phyloP scores from a whole-genome alignment of 2,797 vertebrate genomes.

The Triplophysa bombifrons region DNA sequence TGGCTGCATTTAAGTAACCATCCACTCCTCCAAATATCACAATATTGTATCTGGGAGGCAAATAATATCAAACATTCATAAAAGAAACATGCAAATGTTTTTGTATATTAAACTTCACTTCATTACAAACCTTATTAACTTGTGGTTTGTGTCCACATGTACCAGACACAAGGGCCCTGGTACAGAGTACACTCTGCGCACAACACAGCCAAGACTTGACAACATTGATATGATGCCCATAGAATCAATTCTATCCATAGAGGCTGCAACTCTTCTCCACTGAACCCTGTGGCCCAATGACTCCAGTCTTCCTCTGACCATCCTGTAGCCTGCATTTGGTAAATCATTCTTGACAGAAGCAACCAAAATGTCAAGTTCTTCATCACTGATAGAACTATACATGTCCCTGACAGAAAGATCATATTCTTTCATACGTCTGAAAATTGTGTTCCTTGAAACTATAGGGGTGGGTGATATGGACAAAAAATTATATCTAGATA shows the following conservation, averaged over 20 bases:
- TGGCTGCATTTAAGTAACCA: no score
- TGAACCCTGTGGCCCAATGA: neutral
- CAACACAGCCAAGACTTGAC: slow-evolving; percentile 10
- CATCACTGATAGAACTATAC: slow-evolving; percentile 2
- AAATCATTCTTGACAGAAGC: neutral
- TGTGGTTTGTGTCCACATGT: slow-evolving; percentile 17
- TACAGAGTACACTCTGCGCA: neutral
- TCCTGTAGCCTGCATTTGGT: slow-evolving; percentile 6
- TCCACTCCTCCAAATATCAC: no score
- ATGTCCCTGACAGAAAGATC: neutral
- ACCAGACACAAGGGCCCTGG: slow-evolving; percentile 17
- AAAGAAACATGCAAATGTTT: no score
- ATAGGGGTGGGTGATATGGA: no score
- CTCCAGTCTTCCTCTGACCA: slow-evolving; percentile 12
- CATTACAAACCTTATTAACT: neutral
- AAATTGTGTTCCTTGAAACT: neutral
- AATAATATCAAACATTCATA: no score
- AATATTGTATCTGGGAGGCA: no score
- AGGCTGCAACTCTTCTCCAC: slow-evolving; percentile 7
- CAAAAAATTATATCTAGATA: no score
- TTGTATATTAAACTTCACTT: neutral
- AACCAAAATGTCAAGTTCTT: slow-evolving; percentile 10
- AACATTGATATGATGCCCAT: neutral
- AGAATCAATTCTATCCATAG: slow-evolving; percentile 2
- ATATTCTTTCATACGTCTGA: neutral